These are phyloP conservation scores for Gymnocheta viridis DNA, from an alignment of 2,888 invertebrate genomes.

Conservation along the genomic window DNA sequence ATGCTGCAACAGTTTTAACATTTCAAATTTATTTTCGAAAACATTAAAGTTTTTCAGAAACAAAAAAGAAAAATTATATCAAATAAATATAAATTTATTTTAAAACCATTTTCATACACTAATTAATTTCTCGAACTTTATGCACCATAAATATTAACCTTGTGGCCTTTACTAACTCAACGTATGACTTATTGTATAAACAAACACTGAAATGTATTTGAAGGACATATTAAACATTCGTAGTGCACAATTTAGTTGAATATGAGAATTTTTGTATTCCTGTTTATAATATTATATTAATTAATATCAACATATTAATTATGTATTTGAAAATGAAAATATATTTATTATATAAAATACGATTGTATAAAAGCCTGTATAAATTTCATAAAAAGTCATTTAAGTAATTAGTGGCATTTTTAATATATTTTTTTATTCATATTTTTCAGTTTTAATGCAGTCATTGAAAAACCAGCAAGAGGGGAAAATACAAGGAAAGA, in stretches of 20 bases:
- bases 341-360: slow-evolving; percentile 22
- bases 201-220: not conserved
- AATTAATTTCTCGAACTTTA: not conserved
- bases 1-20: too few species aligned
- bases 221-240: not conserved
- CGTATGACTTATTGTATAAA: slow-evolving; percentile 26
- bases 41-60: not conserved
- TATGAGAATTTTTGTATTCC: not conserved
- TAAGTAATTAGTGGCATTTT: slow-evolving; percentile 58
- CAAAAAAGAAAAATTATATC: not conserved
- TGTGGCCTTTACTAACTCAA: slow-evolving; percentile 1
- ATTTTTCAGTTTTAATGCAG: not conserved
- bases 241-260: slow-evolving; percentile 4
- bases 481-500: not conserved
- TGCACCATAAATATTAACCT: not conserved
- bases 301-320: slow-evolving; percentile 40
- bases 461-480: not conserved
- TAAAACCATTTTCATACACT: not conserved
- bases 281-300: slow-evolving; percentile 27
- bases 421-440: not conserved
- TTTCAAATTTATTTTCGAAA: not conserved
- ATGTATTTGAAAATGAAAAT: slow-evolving; percentile 20
- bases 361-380: not conserved
- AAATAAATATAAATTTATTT: not conserved
- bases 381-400: slow-evolving; percentile 58